Evolutionary conservation across 2,797 vertebrate genomes (phyloP), one percentile per base, ranked within the genome.

Genomic region (Oreochromis mossambicus): DNA sequence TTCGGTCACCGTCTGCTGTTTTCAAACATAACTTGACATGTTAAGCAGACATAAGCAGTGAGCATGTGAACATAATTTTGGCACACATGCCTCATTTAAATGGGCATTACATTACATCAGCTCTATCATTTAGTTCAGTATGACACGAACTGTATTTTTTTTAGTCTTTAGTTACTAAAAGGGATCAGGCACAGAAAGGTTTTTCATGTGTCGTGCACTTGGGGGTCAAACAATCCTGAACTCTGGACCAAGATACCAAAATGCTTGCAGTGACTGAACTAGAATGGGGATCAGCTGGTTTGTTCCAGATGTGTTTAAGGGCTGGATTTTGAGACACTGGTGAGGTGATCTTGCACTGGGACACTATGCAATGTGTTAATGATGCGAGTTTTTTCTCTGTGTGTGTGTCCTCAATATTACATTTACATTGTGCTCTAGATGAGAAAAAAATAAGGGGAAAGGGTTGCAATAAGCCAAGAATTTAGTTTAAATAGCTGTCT

Each of bases 291-390:
- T 58, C 52, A 50, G 34, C 52, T 41, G 55, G 17, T 86, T 87
- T 55, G 61, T 73, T 80, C 86, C 75, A 14, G 81, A 84, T 87
- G 12, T 85, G 90, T 92, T 85, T 70, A 95, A 93, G 93, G 93
- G 93, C 95, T 95, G 94, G 90, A 83, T 85, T 61, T 83, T 83
- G 79, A 79, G 83, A 56, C 36, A 61, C 29, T 12, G 81, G 77
- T 13, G 50, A 79, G 82, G 80, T 70, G 52, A 95, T 89, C 85
- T 90, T 93, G 93, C 92, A 95, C 93, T 93, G 94, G 92, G 92
- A 92, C 94, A 89, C 92, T 92, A 93, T 94, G 93, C 94, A 94
- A 94, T 92, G 88, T 93, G 90, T 84, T 91, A 32, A 87, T 78
- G 29, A 91, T 66, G 86, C 61, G 83, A 87, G 78, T 86, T 89